phyloP scores from a whole-genome alignment of 2,888 invertebrate species.

The Nebria salina region DNA sequence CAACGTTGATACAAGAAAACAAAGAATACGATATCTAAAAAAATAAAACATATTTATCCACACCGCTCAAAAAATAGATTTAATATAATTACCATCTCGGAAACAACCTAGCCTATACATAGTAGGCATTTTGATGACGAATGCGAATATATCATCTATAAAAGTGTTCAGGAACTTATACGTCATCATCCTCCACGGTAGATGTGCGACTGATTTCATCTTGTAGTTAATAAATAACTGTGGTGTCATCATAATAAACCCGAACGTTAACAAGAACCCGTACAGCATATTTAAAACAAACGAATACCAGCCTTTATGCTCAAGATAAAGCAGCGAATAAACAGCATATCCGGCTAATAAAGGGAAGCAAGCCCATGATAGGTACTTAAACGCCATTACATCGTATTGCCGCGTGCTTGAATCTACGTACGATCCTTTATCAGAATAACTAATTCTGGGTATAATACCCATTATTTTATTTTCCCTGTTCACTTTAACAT shows the following conservation, averaged over 20 bases:
- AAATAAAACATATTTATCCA: conserved; percentile 34
- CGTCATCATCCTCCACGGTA: conserved; percentile 99
- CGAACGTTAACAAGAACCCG: conserved; percentile 97
- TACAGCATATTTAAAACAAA: conserved; percentile 96
- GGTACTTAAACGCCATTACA: conserved; percentile 92
- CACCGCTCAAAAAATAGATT: too few relatives aligned
- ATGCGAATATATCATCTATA: conserved; percentile 99
- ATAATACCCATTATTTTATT: conserved; percentile 79
- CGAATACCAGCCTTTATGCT: conserved; percentile 99
- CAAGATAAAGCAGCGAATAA: conserved; percentile 94
- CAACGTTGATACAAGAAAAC: conserved; percentile 98
- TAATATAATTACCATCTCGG: conserved; percentile 77
- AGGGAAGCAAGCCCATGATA: conserved; percentile 96
- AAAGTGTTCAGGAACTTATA: conserved; percentile 99
- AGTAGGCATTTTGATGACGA: conserved; percentile 99
- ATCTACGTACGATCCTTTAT: conserved; percentile 96
- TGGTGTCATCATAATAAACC: conserved; percentile 99
- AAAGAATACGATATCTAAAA: conserved; percentile 94
- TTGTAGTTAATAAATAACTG: conserved; percentile 99
- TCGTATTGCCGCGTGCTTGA: conserved; percentile 96
- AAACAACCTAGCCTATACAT: conserved; percentile 98
- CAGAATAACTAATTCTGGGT: conserved; percentile 83
- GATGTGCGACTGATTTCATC: conserved; percentile 97
- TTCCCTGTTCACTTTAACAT: conserved; percentile 81
- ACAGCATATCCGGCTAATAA: conserved; percentile 91